A percentile compares a stretch with the other conserved stretches of the same genome.
Evolutionary conservation across 2,113 vertebrate species (phyloP).

Genomic region (Rostratula benghalensis): DNA sequence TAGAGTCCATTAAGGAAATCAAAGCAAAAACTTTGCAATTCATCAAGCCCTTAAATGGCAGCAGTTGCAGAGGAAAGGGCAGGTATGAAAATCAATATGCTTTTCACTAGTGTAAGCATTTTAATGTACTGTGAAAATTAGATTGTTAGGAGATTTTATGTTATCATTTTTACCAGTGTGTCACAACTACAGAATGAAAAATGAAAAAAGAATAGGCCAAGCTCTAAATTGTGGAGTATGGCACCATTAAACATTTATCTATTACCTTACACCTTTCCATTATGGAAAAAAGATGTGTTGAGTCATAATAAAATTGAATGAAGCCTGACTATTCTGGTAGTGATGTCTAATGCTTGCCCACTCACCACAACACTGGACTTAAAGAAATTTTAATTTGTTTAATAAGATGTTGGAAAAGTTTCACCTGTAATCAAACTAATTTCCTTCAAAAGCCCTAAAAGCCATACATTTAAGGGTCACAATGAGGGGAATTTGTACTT

Average conservation of each 20-base stretch:
- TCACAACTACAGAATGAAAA: background rate
- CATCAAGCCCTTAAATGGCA: background rate
- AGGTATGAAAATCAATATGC: background rate
- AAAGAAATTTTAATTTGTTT: slow-evolving; percentile 33
- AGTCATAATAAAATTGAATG: background rate
- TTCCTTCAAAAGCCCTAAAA: slow-evolving; percentile 3
- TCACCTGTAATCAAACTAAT: background rate
- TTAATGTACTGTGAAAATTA: background rate
- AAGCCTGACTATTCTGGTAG: background rate
- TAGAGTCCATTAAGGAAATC: background rate
- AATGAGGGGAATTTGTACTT: background rate
- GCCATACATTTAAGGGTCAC: background rate
- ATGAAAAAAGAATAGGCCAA: background rate
- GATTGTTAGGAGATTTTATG: background rate
- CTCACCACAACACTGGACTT: background rate
- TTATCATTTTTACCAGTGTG: background rate
- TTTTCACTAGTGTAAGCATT: background rate
- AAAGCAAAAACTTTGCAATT: slow-evolving; percentile 3
- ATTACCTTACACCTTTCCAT: background rate
- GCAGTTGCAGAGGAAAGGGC: background rate
- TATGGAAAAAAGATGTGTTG: background rate
- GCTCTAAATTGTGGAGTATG: background rate
- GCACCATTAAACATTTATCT: background rate
- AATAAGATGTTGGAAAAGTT: slow-evolving; percentile 17
- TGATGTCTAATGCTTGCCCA: background rate